These are phyloP conservation scores for Drosophila borborema DNA, from an alignment of 2,888 invertebrate genomes.

Conservation along the genomic window DNA sequence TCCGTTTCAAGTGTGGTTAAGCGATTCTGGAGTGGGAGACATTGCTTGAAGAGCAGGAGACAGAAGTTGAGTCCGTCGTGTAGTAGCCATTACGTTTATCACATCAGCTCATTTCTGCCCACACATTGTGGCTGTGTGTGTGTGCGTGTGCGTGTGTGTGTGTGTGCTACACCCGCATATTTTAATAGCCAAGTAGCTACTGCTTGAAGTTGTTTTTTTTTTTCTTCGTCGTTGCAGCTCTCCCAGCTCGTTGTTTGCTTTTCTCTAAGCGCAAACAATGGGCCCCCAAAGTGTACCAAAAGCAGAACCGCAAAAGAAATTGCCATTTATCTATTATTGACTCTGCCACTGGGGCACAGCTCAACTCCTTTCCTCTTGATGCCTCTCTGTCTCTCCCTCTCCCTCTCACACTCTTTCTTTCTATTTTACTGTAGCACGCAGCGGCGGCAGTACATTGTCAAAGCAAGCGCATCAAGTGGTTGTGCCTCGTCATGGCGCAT, in stretches of 20 bases:
- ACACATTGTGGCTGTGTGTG: constrained; percentile 15
- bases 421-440: not conserved
- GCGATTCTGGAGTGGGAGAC: not conserved
- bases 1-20: constrained; percentile 21
- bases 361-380: constrained; percentile 22
- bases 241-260: constrained; percentile 50
- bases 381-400: not conserved
- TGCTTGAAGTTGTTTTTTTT: not conserved
- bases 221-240: not conserved
- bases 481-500: constrained; percentile 37
- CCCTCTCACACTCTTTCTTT: too few species aligned
- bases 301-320: constrained; percentile 65
- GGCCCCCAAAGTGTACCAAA: constrained; percentile 32
- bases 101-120: constrained; percentile 47
- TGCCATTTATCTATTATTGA: constrained; percentile 79
- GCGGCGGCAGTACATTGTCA: constrained; percentile 38
- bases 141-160: constrained; percentile 4
- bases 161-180: constrained; percentile 65
- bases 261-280: constrained; percentile 71
- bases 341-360: constrained; percentile 51
- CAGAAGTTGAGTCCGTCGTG: constrained; percentile 1
- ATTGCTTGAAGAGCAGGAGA: not conserved
- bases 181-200: constrained; percentile 74
- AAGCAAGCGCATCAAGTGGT: constrained; percentile 72
- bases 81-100: constrained; percentile 67